Conservation (phyloP, 1,140 invertebrate genomes). For the Antheraea mylitta region DNA sequence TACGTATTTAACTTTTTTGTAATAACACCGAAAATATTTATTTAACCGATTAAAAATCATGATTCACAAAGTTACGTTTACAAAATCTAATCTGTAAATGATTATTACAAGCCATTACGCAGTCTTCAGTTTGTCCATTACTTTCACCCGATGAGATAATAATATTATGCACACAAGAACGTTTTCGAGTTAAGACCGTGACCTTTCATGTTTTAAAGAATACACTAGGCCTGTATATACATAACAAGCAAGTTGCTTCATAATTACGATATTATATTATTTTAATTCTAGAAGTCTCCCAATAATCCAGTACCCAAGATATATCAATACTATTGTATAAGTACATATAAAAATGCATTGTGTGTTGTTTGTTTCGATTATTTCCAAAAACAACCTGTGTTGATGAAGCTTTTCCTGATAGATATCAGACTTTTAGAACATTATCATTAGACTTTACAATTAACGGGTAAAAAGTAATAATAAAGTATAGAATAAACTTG, state of each 20-base stretch:
- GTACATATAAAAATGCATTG: no score
- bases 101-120: constrained; percentile 5
- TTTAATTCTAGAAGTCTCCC: background rate
- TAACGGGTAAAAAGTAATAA: no score
- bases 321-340: no score
- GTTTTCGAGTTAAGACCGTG: background rate
- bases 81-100: background rate
- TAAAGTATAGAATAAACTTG: no score
- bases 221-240: background rate
- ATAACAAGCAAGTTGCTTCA: background rate
- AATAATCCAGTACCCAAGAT: no score
- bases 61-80: background rate
- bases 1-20: no score
- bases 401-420: no score
- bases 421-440: no score
- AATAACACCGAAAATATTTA: background rate
- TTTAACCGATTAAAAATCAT: background rate
- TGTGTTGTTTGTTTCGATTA: no score
- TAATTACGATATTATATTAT: background rate
- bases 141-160: constrained; percentile 1
- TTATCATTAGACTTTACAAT: no score
- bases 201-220: background rate
- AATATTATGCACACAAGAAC: background rate
- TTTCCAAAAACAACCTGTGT: no score
- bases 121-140: background rate